Conservation (phyloP, 2,113 vertebrate species). For the Archocentrus centrarchus region DNA sequence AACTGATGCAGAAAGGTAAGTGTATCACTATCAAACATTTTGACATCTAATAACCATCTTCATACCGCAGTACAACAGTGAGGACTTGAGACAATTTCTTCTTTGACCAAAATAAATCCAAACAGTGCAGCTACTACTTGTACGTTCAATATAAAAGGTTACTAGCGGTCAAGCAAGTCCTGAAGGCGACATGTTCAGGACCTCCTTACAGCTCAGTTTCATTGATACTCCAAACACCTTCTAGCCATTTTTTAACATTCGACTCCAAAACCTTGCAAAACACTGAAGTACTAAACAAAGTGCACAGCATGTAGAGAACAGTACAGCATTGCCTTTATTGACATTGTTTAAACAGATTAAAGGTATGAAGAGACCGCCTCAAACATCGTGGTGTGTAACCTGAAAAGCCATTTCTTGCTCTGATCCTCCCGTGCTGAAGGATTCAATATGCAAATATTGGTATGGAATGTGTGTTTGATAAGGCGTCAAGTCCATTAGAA, state of each 20-base stretch:
- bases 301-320: background rate
- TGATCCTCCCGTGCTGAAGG: background rate
- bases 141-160: rapidly evolving
- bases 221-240: background rate
- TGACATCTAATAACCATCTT: no score
- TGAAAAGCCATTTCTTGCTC: conserved; percentile 7
- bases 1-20: background rate
- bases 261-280: background rate
- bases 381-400: conserved; percentile 26
- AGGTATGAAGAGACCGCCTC: conserved; percentile 11
- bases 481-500: conserved; percentile 52
- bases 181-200: background rate
- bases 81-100: background rate
- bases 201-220: background rate
- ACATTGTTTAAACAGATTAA: conserved; percentile 61
- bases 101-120: background rate
- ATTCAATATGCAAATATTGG: background rate
- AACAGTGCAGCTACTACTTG: background rate
- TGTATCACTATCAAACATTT: background rate
- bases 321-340: conserved; percentile 66
- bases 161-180: background rate
- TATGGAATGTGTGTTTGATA: conserved; percentile 67
- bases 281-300: background rate
- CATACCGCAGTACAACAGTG: background rate
- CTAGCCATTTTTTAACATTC: background rate